phyloP scores from a whole-genome alignment of 2,113 vertebrate genomes.

The Chaetodon auriga region DNA sequence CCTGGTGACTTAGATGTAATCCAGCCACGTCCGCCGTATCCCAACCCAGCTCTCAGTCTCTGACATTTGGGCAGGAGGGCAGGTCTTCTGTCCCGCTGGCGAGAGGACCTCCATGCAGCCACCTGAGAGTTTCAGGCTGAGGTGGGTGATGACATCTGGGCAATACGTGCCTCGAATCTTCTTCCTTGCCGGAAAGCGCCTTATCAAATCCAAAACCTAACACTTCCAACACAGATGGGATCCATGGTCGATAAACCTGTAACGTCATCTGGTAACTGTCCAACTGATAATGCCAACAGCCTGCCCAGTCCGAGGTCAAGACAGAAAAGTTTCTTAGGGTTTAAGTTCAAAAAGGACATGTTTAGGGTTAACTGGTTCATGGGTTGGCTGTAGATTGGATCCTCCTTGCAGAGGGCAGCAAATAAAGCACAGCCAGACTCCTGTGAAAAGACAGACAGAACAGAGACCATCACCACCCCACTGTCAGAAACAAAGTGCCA shows the following conservation, averaged over 20 bases:
- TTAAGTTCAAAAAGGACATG: constrained; percentile 63
- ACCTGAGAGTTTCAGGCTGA: constrained; percentile 40
- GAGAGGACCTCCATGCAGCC: constrained; percentile 34
- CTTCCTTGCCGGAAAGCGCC: constrained; percentile 17
- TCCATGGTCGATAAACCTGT: constrained; percentile 40
- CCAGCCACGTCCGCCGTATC: not conserved
- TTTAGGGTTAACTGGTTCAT: constrained; percentile 54
- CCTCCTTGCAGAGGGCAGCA: constrained; percentile 74
- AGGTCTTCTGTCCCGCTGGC: constrained; percentile 21
- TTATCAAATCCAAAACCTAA: constrained; percentile 40
- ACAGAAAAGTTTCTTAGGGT: constrained; percentile 62
- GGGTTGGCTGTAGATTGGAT: constrained; percentile 64
- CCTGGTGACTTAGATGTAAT: constrained; percentile 35
- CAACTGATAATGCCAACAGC: constrained; percentile 53
- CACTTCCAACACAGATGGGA: constrained; percentile 41
- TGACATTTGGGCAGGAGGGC: constrained; percentile 34
- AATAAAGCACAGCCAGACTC: constrained; percentile 72
- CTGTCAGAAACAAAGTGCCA: not conserved
- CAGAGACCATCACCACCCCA: not conserved
- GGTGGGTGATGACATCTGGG: constrained; percentile 47
- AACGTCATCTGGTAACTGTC: constrained; percentile 56
- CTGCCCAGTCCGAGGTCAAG: constrained; percentile 47
- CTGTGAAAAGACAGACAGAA: constrained; percentile 47
- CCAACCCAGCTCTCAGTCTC: constrained; percentile 31
- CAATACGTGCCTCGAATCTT: constrained; percentile 27